Conservation (phyloP, 1,140 invertebrate species). For the silkworm (Bombyx mori) region DNA sequence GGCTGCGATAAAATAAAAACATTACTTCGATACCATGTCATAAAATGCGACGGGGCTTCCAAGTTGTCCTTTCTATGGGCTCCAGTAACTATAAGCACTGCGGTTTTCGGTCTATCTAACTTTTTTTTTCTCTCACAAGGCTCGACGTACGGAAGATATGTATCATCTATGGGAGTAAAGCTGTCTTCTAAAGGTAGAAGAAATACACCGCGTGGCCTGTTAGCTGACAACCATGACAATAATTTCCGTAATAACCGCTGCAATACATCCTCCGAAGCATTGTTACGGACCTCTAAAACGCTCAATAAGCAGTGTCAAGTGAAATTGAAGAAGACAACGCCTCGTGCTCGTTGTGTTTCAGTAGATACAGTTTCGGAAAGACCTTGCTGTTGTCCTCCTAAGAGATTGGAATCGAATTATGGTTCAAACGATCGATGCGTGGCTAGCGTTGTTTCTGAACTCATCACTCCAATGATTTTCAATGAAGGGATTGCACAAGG, state of each 20-base stretch:
- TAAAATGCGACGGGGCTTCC: no score
- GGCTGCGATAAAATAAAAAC: no score
- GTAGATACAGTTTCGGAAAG: constrained; percentile 31
- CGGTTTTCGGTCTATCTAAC: neutral
- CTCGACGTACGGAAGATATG: neutral
- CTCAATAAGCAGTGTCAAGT: neutral
- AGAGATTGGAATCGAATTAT: neutral
- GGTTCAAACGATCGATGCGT: constrained; percentile 3
- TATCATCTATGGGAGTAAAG: constrained; percentile 6
- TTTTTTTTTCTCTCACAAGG: neutral
- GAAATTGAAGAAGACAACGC: neutral
- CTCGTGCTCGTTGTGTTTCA: no score
- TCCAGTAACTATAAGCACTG: no score
- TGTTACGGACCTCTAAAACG: no score
- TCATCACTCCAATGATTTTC: constrained; percentile 25
- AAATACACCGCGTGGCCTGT: neutral
- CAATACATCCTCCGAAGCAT: no score
- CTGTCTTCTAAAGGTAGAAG: constrained; percentile 14
- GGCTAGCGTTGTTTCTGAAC: constrained; percentile 21
- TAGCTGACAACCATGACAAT: no score
- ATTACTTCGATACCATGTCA: no score
- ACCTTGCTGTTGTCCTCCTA: constrained; percentile 26
- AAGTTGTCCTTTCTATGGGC: no score
- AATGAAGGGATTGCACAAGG: constrained; percentile 24
- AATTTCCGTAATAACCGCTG: no score